Conservation (phyloP, 2,113 vertebrate genomes). For the Tichodroma muraria region DNA sequence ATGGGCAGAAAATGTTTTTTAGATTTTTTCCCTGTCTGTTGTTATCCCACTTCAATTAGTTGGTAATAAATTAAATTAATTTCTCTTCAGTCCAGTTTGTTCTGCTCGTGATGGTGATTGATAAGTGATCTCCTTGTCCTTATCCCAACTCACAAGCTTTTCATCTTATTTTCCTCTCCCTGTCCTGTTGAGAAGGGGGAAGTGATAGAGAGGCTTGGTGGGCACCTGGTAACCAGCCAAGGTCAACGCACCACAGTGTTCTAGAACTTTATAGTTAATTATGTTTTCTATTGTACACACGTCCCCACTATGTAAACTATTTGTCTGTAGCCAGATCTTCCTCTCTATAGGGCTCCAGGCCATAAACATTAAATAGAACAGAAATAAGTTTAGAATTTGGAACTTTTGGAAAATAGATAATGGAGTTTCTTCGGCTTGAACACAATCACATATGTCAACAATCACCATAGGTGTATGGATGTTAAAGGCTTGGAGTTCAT, state of each 20-base stretch:
- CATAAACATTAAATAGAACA: not conserved
- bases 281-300: not conserved
- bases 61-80: not conserved
- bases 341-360: not conserved
- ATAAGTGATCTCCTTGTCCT: not conserved
- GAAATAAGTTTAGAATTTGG: not conserved
- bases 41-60: not conserved
- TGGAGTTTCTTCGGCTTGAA: not conserved
- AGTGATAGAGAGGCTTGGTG: not conserved
- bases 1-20: not conserved
- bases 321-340: not conserved
- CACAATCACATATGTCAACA: not conserved
- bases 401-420: not conserved
- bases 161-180: not conserved
- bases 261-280: not conserved
- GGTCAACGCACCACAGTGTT: not conserved
- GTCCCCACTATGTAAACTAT: not conserved
- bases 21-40: not conserved
- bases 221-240: not conserved
- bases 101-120: not conserved
- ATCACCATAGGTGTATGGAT: not conserved
- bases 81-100: not conserved
- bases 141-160: not conserved
- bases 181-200: not conserved
- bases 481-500: not conserved